Base-by-base conservation (phyloP, 2,797 vertebrate species). In the Simalia tracyae region DNA sequence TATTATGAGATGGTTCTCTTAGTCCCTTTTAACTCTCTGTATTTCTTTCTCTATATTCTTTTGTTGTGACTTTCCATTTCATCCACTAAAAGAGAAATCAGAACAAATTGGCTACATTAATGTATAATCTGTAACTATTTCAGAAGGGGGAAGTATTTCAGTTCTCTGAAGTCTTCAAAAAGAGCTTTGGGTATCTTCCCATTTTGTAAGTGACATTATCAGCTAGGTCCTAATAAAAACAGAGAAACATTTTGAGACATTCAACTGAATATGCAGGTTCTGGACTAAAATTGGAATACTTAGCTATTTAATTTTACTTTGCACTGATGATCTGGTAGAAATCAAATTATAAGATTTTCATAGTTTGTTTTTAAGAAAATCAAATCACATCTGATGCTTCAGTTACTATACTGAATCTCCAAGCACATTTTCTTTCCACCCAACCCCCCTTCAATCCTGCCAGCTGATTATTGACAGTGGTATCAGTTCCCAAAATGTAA, bases 401-500 rank as follows among this genome's bases (percentile, higher is more conserved):
- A 56, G 36, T 36, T 84, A 84, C 1, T 85, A n/a, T 54, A 59
- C 9, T 57, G 15, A 89, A 56, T 36, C 14, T 11, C 84, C 61
- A 28, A 64, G 17, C 46, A 68, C 19, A 0, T 92, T 2, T n/a
- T 92, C 61, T 86, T 91, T 14, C n/a, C 0, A 36, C 36, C 15
- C 24, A 81, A 46, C 19, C 57, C 26, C 42, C 31, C 59, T 24
- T 92, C 26, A 86, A 63, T 94, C 76, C 92, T 42, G 31, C 59
- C 22, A 63, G 59, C 59, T 94, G 46, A 22, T 63, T 88, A 57
- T 12, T 76, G 90, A 46, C 50, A 56, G 28, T 66, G n/a, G 84
- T 92, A 92, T 86, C 91, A 88, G 31, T 88, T 60, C 0, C 50
- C n/a, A 54, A 28, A 31, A 92, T 63, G 14, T n/a, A 87, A 76